A percentile compares a stretch with the other conserved stretches of the same genome.
Conservation (phyloP, 2,797 vertebrate genomes). For the Synaphobranchus kaupii region DNA sequence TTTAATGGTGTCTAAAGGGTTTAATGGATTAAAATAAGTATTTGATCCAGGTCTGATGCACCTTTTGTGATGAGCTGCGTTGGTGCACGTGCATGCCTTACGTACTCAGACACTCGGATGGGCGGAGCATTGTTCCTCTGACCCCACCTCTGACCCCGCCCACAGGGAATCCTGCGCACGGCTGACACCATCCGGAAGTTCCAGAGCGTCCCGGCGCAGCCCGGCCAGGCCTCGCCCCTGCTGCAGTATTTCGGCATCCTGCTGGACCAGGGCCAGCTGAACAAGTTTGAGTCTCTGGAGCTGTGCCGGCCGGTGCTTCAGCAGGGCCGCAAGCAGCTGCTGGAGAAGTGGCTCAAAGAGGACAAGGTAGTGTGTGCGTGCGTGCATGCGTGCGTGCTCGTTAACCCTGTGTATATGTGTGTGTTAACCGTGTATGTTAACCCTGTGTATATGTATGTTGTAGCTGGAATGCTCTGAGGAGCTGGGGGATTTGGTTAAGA, state of each 20-base stretch:
- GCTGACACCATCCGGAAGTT: conserved; percentile 89
- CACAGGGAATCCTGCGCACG: conserved; percentile 86
- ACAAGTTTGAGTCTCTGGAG: conserved; percentile 90
- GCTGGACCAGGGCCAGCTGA: conserved; percentile 90
- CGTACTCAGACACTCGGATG: too few species aligned
- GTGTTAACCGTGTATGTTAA: neutral
- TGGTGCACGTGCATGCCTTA: too few species aligned
- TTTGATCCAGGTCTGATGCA: too few species aligned
- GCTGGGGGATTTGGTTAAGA: conserved; percentile 88
- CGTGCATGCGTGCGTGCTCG: neutral
- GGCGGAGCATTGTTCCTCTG: neutral
- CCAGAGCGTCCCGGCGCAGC: conserved; percentile 86
- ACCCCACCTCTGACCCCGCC: conserved; percentile 9
- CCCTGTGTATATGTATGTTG: conserved; percentile 1
- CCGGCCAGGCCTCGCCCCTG: conserved; percentile 87
- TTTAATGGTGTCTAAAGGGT: too few species aligned
- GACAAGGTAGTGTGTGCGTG: conserved; percentile 79
- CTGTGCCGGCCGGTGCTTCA: conserved; percentile 88
- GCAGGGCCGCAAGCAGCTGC: conserved; percentile 88
- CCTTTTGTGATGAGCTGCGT: too few species aligned
- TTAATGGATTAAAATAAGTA: too few species aligned
- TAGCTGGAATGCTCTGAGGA: conserved; percentile 94
- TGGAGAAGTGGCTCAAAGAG: conserved; percentile 95
- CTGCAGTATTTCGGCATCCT: conserved; percentile 93
- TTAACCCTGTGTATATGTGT: neutral